Percentiles rank a stretch among this genome's conserved stretches.
Conservation (phyloP, 2,888 invertebrate species). For the Drosophila histrio region DNA sequence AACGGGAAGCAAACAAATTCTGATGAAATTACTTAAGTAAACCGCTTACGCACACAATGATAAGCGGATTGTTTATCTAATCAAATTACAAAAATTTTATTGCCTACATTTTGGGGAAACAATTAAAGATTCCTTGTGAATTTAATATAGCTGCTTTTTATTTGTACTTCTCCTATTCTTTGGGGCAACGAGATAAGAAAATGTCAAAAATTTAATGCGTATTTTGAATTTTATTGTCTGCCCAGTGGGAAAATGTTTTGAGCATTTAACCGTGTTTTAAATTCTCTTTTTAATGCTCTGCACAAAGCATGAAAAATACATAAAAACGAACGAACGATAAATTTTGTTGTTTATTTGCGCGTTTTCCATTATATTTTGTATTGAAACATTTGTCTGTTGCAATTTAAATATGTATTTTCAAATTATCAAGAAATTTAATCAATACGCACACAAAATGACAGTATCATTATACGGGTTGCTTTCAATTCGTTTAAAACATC, state of each 20-base stretch:
- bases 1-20: conserved; percentile 4
- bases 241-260: not conserved
- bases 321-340: not conserved
- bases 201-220: conserved; percentile 11
- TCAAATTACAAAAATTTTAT: conserved; percentile 10
- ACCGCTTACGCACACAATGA: conserved; percentile 16
- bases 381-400: not conserved
- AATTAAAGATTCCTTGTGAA: conserved; percentile 8
- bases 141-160: not conserved
- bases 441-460: conserved; percentile 17
- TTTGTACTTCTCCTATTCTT: not conserved
- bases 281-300: conserved; percentile 4
- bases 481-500: conserved; percentile 20
- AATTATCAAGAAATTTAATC: conserved; percentile 18
- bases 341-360: not conserved
- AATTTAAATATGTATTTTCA: conserved; percentile 10
- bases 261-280: conserved; percentile 5
- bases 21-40: conserved; percentile 20
- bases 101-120: not conserved
- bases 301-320: not conserved
- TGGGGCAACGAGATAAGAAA: conserved; percentile 6
- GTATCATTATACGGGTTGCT: conserved; percentile 2
- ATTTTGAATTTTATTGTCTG: conserved; percentile 8
- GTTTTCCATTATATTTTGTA: not conserved
- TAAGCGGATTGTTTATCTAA: conserved; percentile 25